Conservation (phyloP, 1,140 invertebrate species). For the Calosoma granatense region DNA sequence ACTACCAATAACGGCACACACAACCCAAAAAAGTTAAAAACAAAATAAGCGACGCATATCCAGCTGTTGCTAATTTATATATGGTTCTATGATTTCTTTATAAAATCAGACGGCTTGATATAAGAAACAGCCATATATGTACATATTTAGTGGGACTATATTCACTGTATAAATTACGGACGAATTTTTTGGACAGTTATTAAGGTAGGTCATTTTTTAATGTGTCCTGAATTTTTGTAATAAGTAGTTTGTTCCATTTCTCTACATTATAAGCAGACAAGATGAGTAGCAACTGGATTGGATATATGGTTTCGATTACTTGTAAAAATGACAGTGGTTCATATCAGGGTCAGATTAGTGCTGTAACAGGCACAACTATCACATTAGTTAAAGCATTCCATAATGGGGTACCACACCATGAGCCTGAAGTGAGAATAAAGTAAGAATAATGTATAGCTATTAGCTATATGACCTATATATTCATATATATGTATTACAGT, state of each 20-base stretch:
- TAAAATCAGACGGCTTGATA: no score
- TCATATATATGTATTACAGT: slow-evolving; percentile 34
- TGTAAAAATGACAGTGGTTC: slow-evolving; percentile 55
- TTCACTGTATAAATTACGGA: no score
- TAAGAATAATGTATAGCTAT: no score
- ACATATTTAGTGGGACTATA: no score
- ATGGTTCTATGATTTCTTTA: no score
- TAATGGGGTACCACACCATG: slow-evolving; percentile 61
- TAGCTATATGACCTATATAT: slow-evolving; percentile 6
- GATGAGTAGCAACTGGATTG: slow-evolving; percentile 44
- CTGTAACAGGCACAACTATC: slow-evolving; percentile 58
- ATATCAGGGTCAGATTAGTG: slow-evolving; percentile 70
- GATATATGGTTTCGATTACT: slow-evolving; percentile 67
- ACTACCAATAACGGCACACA: no score
- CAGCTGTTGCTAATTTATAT: not conserved
- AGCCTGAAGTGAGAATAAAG: slow-evolving; percentile 22
- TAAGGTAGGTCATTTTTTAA: no score
- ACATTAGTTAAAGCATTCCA: slow-evolving; percentile 67
- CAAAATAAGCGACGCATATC: not conserved
- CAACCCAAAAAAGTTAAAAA: no score
- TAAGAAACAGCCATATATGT: no score
- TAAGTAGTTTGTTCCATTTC: no score
- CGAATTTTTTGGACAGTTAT: no score
- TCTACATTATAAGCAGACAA: not conserved
- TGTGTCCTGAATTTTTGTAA: no score